Conservation (phyloP, 2,888 invertebrate species). For the Brassicogethes aeneus region DNA sequence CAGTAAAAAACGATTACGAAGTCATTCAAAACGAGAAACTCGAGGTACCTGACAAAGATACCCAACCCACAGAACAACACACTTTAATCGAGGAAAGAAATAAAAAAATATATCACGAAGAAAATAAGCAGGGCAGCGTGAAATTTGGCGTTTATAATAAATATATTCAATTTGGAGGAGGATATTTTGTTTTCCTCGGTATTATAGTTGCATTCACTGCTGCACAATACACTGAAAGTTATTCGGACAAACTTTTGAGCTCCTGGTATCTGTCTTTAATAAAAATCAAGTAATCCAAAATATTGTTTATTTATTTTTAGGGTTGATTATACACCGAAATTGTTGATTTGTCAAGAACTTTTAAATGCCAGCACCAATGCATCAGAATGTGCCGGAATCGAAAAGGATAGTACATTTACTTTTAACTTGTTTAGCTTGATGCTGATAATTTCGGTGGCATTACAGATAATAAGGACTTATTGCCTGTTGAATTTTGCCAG, state of each 20-base stretch:
- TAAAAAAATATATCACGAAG: slow-evolving; percentile 26
- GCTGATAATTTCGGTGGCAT: not conserved
- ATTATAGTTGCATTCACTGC: slow-evolving; percentile 13
- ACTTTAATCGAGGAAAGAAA: too few relatives aligned
- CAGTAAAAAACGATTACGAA: not conserved
- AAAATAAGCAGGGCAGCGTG: slow-evolving; percentile 25
- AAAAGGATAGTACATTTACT: not conserved
- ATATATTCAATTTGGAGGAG: slow-evolving; percentile 26
- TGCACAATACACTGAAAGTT: slow-evolving; percentile 16
- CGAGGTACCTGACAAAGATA: slow-evolving; percentile 5
- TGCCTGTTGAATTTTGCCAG: slow-evolving; percentile 23
- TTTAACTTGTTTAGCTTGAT: not conserved
- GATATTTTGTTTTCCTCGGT: slow-evolving; percentile 4
- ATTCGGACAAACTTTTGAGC: slow-evolving; percentile 11
- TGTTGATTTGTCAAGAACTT: slow-evolving; percentile 7
- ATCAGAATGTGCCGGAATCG: slow-evolving; percentile 2
- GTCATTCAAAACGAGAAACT: slow-evolving; percentile 3
- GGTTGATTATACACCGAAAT: slow-evolving; percentile 11
- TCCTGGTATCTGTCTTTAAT: too few relatives aligned
- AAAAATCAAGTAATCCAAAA: too few relatives aligned
- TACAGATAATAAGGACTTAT: slow-evolving; percentile 19
- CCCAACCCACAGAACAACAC: slow-evolving; percentile 18
- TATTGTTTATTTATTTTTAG: too few relatives aligned
- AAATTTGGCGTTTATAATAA: slow-evolving; percentile 23
- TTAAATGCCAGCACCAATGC: too few relatives aligned